Conservation (phyloP, 2,888 invertebrate species). For the Anorthoa munda region DNA sequence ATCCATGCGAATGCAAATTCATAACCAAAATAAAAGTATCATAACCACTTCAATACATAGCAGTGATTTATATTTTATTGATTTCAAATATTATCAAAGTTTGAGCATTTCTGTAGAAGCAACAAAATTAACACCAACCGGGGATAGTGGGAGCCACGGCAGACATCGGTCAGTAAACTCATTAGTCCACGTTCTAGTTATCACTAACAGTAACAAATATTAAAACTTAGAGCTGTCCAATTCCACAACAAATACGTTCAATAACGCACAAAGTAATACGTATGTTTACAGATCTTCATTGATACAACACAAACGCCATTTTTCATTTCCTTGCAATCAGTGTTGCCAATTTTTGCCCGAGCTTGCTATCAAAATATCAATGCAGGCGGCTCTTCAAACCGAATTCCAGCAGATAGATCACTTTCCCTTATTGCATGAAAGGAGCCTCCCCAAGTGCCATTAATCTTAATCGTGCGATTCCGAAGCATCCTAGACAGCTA, state of each 20-base stretch:
- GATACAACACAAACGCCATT: conserved; percentile 89
- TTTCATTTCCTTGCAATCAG: conserved; percentile 73
- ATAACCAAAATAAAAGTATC: neutral
- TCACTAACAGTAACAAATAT: conserved; percentile 77
- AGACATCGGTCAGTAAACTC: conserved; percentile 91
- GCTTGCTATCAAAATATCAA: neutral
- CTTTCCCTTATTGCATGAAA: too few species aligned
- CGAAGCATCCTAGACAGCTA: too few species aligned
- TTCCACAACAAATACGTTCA: conserved; percentile 64
- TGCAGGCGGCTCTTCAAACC: too few species aligned
- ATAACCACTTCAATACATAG: neutral
- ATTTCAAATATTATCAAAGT: conserved; percentile 34
- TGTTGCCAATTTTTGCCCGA: neutral
- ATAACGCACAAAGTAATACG: conserved; percentile 72
- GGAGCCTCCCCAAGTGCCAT: too few species aligned
- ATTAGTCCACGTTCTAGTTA: conserved; percentile 85
- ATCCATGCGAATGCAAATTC: neutral
- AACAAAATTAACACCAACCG: conserved; percentile 80
- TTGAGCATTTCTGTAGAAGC: conserved; percentile 11
- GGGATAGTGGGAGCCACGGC: conserved; percentile 90
- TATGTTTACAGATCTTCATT: conserved; percentile 85
- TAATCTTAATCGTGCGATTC: too few species aligned
- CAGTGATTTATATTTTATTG: neutral
- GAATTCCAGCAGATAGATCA: too few species aligned
- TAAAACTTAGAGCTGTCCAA: conserved; percentile 66